Base-by-base conservation (phyloP, 2,888 invertebrate genomes). In the Heliconius hortense region DNA sequence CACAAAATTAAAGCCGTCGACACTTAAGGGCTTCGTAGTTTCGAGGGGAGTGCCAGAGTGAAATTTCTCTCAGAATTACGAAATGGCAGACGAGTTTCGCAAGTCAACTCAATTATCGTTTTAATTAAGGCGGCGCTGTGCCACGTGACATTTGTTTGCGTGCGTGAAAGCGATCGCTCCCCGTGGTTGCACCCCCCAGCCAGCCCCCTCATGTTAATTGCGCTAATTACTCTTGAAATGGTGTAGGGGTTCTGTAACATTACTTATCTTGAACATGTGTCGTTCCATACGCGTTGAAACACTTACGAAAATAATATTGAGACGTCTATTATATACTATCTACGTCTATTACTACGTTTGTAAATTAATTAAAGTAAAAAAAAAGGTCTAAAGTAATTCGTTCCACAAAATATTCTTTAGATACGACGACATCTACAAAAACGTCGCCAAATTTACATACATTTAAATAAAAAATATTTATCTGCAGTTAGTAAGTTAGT, bases 81-180 rank as follows among this genome's bases (percentile, higher is more conserved):
- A 92, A 93, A 93, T 91, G 93, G 92, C 92, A 93, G 92, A 90
- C 91, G 92, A 93, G 91, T 93, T 94, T 93, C 92, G 88, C 92
- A 91, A 93, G 93, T 94, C 93, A 93, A 94, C 93, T 93, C 93
- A 94, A 94, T 94, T 94, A 94, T 93, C 93, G 93, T 94, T 94
- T 94, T 94, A 94, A 94, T 94, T 93, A 94, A 93, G 92, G 93
- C 92, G 89, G 80, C 78, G 81, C 88, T 88, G 88, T 87, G 90
- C 91, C 93, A 93, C 93, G 93, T 94, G 94, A 92, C 93, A 90
- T 94, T 93, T 94, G 93, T 94, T 93, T 93, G 93, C 93, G 91
- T 93, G 93, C 92, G 91, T 92, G 92, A 90, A 91, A 92, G 90
- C 90, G 91, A 93, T 93, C 87, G 84, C 82, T 84, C 83, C 82